Conservation (phyloP, 37 sponge, comb jelly and placozoan genomes). For the Hexactinellida sp. region DNA sequence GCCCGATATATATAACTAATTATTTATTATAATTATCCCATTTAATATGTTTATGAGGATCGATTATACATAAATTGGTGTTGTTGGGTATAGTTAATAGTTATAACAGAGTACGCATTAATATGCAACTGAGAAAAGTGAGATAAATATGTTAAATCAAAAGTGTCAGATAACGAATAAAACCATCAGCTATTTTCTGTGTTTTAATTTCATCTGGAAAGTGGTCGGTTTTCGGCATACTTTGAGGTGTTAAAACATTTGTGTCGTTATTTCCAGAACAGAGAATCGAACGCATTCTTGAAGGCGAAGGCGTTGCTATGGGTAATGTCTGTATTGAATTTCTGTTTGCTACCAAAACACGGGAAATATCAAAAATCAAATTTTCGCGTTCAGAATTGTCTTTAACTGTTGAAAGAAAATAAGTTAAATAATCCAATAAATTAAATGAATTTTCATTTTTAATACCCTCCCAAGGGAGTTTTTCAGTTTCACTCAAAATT, state of each 20-base stretch:
- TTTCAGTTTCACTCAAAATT: neutral
- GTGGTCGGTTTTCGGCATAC: neutral
- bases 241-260: neutral
- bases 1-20: too few species aligned
- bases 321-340: neutral
- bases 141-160: too few species aligned
- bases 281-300: neutral
- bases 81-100: too few species aligned
- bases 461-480: neutral
- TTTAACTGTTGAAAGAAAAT: neutral
- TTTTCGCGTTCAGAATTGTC: neutral
- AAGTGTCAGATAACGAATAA: neutral
- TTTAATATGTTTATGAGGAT: too few species aligned
- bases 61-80: too few species aligned
- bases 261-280: neutral
- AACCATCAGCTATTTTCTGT: neutral
- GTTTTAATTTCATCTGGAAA: neutral
- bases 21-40: too few species aligned
- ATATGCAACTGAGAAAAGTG: too few species aligned
- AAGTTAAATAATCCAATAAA: neutral
- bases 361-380: neutral
- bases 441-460: conserved; percentile 6
- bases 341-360: neutral
- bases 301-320: neutral
- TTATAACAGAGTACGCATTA: too few species aligned